phyloP scores from a whole-genome alignment of 2,888 invertebrate species.

The Cheilosia vulpina region DNA sequence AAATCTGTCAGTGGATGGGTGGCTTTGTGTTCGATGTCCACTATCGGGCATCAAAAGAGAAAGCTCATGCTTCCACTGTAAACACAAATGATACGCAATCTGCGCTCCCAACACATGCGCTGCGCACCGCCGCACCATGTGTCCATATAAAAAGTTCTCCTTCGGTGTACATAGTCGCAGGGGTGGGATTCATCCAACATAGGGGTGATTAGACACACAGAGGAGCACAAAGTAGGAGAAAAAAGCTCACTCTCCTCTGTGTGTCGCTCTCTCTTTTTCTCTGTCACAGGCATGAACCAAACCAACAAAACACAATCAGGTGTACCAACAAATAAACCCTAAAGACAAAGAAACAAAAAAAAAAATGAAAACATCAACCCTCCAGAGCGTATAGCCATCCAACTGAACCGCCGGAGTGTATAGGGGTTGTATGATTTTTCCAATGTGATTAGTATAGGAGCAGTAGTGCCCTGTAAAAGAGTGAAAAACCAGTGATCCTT shows the following conservation, averaged over 20 bases:
- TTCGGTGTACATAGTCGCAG: constrained; percentile 37
- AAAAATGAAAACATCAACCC: constrained; percentile 65
- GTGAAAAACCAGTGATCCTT: constrained; percentile 77
- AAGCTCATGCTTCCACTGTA: constrained; percentile 54
- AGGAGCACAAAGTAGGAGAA: constrained; percentile 59
- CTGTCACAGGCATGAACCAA: constrained; percentile 51
- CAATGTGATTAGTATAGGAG: constrained; percentile 80
- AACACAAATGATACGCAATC: constrained; percentile 53
- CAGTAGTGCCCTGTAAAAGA: constrained; percentile 83
- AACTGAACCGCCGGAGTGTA: constrained; percentile 52
- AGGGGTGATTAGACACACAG: constrained; percentile 56
- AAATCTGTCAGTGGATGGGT: constrained; percentile 47
- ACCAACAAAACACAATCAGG: constrained; percentile 56
- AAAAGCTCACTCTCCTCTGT: constrained; percentile 40
- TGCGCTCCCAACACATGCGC: constrained; percentile 46
- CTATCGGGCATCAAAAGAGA: constrained; percentile 33
- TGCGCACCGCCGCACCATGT: constrained; percentile 47
- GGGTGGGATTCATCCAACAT: constrained; percentile 62
- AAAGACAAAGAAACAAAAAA: constrained; percentile 17
- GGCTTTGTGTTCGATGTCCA: constrained; percentile 17
- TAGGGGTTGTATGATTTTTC: constrained; percentile 74
- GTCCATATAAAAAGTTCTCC: constrained; percentile 33
- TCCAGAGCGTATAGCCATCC: constrained; percentile 36
- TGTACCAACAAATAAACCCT: constrained; percentile 65
- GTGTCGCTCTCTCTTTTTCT: constrained; percentile 29